Evolutionary conservation across 2,888 invertebrate genomes (phyloP).

Genomic region (Polyommatus icarus): DNA sequence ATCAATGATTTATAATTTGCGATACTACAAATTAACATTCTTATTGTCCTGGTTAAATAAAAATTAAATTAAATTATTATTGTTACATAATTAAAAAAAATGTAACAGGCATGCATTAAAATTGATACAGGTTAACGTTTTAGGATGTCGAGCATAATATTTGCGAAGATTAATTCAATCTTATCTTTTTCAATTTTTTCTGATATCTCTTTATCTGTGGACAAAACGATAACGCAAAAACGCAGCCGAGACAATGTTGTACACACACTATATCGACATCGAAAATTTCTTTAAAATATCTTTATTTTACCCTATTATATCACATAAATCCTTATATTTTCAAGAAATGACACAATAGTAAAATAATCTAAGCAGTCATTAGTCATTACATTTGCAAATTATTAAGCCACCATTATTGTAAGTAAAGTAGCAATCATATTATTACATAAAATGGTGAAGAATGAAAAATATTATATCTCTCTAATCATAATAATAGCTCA

Average conservation of each 20-base stretch:
- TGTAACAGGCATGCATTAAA: not conserved
- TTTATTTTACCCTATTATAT: not conserved
- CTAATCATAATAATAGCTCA: constrained; percentile 21
- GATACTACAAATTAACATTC: not conserved
- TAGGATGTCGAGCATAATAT: not conserved
- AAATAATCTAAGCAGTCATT: not conserved
- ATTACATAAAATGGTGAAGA: not conserved
- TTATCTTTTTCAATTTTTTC: constrained; percentile 17
- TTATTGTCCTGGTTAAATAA: not conserved
- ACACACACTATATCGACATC: not conserved
- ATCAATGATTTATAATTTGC: not conserved
- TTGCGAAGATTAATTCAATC: constrained; percentile 17
- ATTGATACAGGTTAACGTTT: not conserved
- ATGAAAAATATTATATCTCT: not conserved
- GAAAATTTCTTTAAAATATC: not conserved
- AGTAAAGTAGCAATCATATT: not conserved
- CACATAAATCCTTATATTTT: not conserved
- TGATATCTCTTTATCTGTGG: constrained; percentile 6
- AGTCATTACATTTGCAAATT: not conserved
- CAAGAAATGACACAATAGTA: not conserved
- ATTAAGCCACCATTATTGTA: not conserved
- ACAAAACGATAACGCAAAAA: constrained; percentile 3
- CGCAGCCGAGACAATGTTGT: not conserved
- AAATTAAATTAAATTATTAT: not conserved
- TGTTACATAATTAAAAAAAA: not conserved